Evolutionary conservation across 1,140 invertebrate species (phyloP), one percentile per base, ranked within the genome.

Genomic region (Chelonus insularis): DNA sequence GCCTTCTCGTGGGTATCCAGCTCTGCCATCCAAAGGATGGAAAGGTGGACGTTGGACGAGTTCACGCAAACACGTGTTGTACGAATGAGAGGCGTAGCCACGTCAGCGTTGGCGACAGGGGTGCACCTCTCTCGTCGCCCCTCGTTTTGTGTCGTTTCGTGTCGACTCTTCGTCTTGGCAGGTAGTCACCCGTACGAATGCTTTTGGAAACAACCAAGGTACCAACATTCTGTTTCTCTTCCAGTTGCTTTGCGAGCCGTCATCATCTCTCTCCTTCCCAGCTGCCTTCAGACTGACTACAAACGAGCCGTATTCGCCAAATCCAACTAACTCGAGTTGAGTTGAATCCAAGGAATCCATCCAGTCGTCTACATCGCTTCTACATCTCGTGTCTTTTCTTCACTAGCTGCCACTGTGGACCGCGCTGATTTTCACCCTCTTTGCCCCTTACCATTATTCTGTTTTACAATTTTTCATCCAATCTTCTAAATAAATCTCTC

Each of bases 11-110:
- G 50, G 25, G 25, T 25, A 52, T 52, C 50, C 29, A 29, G 50
- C 12, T 2, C 14, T 41, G 36, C 3, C 25, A 29, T 29, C 25
- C 25, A 29, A 7, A 29, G 25, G 25, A 29, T 36, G 29, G 54
- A 29, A 47, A 56, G 58, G 63, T 60, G 64, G 65, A 69, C 66
- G 59, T 60, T 50, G 45, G 64, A 72, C 66, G 73, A 68, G 71
- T 77, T 75, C 77, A 69, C 73, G 77, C 76, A 75, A 80, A 80
- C 78, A 80, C 75, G 78, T 79, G 77, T 78, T 77, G 29, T 58
- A 71, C 74, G 66, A 70, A 75, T 70, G 73, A 75, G 72, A 75
- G 73, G 66, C 73, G 59, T 69, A 41, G 66, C 63, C 58, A 52
- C 63, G 61, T 68, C 56, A 64, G 41, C 57, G 48, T 60, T 48